These are phyloP conservation scores for Periophthalmodon schlosseri DNA, from an alignment of 2,113 vertebrate species.

Conservation along the genomic window DNA sequence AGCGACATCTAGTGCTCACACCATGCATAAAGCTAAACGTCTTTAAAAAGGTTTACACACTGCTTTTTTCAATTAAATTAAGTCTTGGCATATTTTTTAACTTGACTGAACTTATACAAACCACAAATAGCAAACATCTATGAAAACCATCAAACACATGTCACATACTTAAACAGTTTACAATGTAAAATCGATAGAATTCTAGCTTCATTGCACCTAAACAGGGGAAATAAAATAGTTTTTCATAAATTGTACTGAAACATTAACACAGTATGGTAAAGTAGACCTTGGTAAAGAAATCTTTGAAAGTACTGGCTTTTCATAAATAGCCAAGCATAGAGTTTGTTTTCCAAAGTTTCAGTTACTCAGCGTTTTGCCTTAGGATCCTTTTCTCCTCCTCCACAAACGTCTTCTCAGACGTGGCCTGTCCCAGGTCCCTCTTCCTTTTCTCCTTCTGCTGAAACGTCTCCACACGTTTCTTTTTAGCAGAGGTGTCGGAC, in stretches of 20 bases:
- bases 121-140: conserved; percentile 23
- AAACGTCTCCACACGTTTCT: conserved; percentile 84
- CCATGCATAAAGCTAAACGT: conserved; percentile 6
- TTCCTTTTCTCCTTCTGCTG: conserved; percentile 89
- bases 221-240: neutral
- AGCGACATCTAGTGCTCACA: conserved; percentile 46
- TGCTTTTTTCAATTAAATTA: conserved; percentile 10
- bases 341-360: neutral
- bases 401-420: conserved; percentile 82
- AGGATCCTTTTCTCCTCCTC: conserved; percentile 84
- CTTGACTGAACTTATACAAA: neutral
- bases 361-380: conserved; percentile 72
- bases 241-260: neutral
- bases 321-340: conserved; percentile 1
- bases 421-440: conserved; percentile 80
- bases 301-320: neutral
- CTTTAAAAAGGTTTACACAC: neutral
- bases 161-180: neutral
- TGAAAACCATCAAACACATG: conserved; percentile 13
- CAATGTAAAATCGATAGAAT: conserved; percentile 2
- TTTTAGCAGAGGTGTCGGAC: conserved; percentile 79
- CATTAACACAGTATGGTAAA: neutral
- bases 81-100: conserved; percentile 18
- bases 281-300: neutral
- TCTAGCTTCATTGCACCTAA: neutral